Percentiles rank a stretch among this genome's conserved stretches.
phyloP scores from a whole-genome alignment of 2,113 vertebrate genomes.

The Ploceus nigricollis region DNA sequence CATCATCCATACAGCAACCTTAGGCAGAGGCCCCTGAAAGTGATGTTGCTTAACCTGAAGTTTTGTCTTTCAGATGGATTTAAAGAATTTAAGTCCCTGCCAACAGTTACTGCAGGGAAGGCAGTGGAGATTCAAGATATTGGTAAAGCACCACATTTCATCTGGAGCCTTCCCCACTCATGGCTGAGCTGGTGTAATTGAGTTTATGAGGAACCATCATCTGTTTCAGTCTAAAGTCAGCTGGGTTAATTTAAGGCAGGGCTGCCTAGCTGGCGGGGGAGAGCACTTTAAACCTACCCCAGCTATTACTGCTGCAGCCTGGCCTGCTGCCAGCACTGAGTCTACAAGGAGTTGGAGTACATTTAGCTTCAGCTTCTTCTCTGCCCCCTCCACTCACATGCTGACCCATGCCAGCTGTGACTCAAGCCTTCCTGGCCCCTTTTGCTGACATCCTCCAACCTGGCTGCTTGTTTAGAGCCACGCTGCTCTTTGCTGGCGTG shows the following conservation, averaged over 20 bases:
- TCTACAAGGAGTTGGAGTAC: constrained; percentile 23
- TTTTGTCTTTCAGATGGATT: constrained; percentile 23
- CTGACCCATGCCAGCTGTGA: constrained; percentile 22
- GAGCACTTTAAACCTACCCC: constrained; percentile 14
- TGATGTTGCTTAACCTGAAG: background rate
- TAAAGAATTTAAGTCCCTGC: constrained; percentile 22
- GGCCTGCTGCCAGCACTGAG: background rate
- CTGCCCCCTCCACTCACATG: background rate
- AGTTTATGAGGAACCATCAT: constrained; percentile 22
- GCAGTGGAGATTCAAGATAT: background rate
- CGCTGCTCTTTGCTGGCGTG: fast-evolving
- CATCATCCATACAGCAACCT: background rate
- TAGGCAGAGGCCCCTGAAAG: background rate
- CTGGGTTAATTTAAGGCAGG: constrained; percentile 53
- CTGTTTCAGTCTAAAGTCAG: constrained; percentile 23
- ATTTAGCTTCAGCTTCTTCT: constrained; percentile 38
- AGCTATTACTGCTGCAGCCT: constrained; percentile 7
- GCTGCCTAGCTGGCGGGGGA: constrained; percentile 25
- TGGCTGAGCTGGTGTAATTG: background rate
- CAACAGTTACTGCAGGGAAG: constrained; percentile 14
- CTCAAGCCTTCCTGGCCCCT: background rate
- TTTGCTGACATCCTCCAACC: background rate
- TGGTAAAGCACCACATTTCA: background rate
- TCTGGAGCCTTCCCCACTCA: background rate
- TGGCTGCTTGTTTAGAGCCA: background rate